Conservation (phyloP, 2,888 invertebrate genomes). For the Drosophila pseudotalamancana region DNA sequence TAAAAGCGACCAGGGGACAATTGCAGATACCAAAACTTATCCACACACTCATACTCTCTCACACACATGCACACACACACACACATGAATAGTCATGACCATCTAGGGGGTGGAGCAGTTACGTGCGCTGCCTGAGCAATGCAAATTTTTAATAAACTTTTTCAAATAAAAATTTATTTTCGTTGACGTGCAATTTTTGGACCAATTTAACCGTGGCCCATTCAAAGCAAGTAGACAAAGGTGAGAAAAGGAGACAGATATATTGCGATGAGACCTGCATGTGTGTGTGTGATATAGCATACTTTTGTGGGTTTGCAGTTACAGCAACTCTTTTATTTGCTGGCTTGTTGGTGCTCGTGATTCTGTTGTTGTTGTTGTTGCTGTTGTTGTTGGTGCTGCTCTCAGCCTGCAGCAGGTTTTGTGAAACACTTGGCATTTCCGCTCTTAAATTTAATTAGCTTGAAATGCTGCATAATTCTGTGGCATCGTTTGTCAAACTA, state of each 20-base stretch:
- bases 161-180: conserved; percentile 77
- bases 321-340: conserved; percentile 51
- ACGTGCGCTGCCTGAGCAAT: conserved; percentile 70
- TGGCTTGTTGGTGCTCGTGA: background rate
- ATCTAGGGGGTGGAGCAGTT: conserved; percentile 34
- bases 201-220: conserved; percentile 75
- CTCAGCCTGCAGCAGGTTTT: background rate
- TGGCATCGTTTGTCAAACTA: conserved; percentile 64
- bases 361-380: background rate
- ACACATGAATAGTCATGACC: conserved; percentile 11
- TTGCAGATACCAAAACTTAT: conserved; percentile 20
- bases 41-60: background rate
- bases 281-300: conserved; percentile 1
- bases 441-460: conserved; percentile 71
- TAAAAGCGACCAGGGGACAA: conserved; percentile 56
- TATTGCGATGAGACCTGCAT: conserved; percentile 6
- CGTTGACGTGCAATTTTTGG: conserved; percentile 81
- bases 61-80: background rate
- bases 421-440: conserved; percentile 37
- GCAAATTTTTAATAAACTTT: conserved; percentile 79
- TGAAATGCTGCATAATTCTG: conserved; percentile 57
- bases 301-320: conserved; percentile 21
- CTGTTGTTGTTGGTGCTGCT: conserved; percentile 10
- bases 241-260: background rate
- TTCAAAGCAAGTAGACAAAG: conserved; percentile 11